These are phyloP conservation scores for Tribolium madens DNA, from an alignment of 1,140 invertebrate genomes.

Conservation along the genomic window DNA sequence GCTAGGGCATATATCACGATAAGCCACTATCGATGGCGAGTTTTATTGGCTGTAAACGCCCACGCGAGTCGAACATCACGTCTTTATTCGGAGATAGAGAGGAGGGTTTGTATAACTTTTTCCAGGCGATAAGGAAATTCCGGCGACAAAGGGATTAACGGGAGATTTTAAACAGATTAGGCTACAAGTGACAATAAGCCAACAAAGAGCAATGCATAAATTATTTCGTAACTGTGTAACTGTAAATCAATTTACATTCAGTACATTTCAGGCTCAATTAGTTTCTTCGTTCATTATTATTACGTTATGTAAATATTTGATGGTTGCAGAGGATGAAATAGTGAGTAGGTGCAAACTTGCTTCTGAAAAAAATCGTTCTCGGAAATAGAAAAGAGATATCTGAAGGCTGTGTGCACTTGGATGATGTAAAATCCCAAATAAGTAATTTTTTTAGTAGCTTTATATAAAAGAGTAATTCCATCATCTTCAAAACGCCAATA, in stretches of 20 bases:
- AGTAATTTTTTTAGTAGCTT: too few species aligned
- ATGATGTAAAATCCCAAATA: too few species aligned
- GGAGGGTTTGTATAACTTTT: not conserved
- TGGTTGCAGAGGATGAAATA: not conserved
- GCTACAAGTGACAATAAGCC: not conserved
- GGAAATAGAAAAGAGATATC: not conserved
- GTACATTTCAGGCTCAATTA: not conserved
- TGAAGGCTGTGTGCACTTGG: too few species aligned
- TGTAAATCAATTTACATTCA: not conserved
- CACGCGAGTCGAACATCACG: constrained; percentile 1
- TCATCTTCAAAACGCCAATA: too few species aligned
- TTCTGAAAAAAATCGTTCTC: not conserved
- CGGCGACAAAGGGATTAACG: not conserved
- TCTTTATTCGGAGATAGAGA: not conserved
- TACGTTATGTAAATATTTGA: not conserved
- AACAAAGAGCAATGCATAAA: constrained; percentile 1
- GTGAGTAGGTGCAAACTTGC: not conserved
- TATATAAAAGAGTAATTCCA: too few species aligned
- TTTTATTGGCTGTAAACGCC: constrained; percentile 33
- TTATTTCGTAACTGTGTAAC: constrained; percentile 5
- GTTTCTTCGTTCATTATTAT: not conserved
- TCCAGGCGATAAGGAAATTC: not conserved
- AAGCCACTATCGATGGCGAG: constrained; percentile 3
- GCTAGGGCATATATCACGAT: constrained; percentile 22
- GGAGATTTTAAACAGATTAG: not conserved